Evolutionary conservation across 2,888 invertebrate genomes (phyloP).

Genomic region (Trichopria drosophilae): DNA sequence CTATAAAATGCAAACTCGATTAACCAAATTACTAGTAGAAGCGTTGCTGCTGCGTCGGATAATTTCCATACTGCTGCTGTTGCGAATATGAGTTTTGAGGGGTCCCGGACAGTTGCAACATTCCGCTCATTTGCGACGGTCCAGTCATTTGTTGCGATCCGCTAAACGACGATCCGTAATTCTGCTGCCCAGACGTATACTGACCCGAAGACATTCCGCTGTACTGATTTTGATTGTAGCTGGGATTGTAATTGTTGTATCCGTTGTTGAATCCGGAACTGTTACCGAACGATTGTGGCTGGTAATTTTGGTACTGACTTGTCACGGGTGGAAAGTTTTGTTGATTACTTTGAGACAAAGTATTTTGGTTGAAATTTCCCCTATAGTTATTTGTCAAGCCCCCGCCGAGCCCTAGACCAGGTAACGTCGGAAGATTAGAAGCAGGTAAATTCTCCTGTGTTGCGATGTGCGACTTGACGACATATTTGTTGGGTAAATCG

Average conservation of each 20-base stretch:
- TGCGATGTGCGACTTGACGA: conserved; percentile 45
- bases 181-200: conserved; percentile 44
- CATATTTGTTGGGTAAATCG: conserved; percentile 59
- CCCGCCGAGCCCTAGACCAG: too few relatives aligned
- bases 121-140: too few relatives aligned
- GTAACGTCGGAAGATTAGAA: too few relatives aligned
- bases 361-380: conserved; percentile 38
- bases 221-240: conserved; percentile 38
- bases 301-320: conserved; percentile 47
- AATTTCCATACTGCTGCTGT: conserved; percentile 48
- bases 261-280: conserved; percentile 50
- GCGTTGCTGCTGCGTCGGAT: conserved; percentile 48
- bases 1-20: too few relatives aligned
- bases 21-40: too few relatives aligned
- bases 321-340: conserved; percentile 33
- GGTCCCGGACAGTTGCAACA: too few relatives aligned
- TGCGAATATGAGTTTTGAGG: conserved; percentile 41
- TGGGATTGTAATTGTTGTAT: conserved; percentile 49
- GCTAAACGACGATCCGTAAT: conserved; percentile 40
- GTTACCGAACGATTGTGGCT: conserved; percentile 40
- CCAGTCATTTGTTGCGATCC: too few relatives aligned
- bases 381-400: conserved; percentile 38
- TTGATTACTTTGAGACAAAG: conserved; percentile 28
- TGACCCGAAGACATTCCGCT: conserved; percentile 38
- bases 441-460: conserved; percentile 12